These are phyloP conservation scores for Thamnophis elegans DNA, from an alignment of 2,797 vertebrate genomes.

Conservation along the genomic window DNA sequence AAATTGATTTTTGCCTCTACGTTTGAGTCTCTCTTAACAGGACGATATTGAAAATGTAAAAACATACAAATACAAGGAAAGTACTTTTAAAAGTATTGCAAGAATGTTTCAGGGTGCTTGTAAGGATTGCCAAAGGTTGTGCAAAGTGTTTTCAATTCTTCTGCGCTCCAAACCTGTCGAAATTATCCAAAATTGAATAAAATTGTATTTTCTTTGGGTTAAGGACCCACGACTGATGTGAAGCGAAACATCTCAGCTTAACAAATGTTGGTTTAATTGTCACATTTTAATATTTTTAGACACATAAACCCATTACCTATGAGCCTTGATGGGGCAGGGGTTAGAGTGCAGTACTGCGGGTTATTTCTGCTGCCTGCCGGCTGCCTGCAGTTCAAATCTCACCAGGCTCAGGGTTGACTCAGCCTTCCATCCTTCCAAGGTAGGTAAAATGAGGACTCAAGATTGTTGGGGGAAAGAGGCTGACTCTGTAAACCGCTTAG, in stretches of 20 bases:
- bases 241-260: not conserved
- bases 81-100: not conserved
- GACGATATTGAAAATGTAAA: not conserved
- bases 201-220: not conserved
- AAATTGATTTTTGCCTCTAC: not conserved
- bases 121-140: not conserved
- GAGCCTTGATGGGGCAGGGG: too few relatives aligned
- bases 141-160: not conserved
- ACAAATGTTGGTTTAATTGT: not conserved
- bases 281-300: not conserved
- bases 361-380: too few relatives aligned
- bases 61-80: not conserved
- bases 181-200: not conserved
- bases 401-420: too few relatives aligned
- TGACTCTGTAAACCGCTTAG: too few relatives aligned
- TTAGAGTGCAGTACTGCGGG: too few relatives aligned
- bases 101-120: not conserved
- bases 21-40: not conserved
- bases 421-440: too few relatives aligned
- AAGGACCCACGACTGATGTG: not conserved
- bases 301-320: not conserved
- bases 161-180: not conserved
- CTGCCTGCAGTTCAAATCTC: too few relatives aligned
- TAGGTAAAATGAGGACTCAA: too few relatives aligned
- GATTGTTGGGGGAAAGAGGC: too few relatives aligned